phyloP scores from a whole-genome alignment of 2,888 invertebrate genomes.

The Aleiodes testaceus region DNA sequence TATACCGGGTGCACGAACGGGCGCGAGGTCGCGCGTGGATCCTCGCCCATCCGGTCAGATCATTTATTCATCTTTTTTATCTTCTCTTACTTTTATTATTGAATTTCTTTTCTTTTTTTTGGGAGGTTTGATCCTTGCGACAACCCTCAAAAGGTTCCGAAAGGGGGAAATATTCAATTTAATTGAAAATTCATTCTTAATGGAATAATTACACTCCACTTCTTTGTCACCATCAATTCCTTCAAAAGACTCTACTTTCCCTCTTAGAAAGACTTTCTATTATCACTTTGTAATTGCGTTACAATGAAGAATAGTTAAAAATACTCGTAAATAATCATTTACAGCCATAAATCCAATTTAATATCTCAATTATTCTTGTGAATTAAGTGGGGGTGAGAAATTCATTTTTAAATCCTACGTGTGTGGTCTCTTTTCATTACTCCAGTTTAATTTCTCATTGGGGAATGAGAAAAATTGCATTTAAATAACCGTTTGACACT shows the following conservation, averaged over 20 bases:
- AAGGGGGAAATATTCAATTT: no score
- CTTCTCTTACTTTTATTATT: constrained; percentile 21
- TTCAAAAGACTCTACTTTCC: background rate
- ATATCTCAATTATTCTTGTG: background rate
- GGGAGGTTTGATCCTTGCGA: no score
- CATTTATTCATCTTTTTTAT: constrained; percentile 35
- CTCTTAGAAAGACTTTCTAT: constrained; percentile 6
- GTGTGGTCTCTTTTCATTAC: constrained; percentile 13
- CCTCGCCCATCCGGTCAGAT: constrained; percentile 63
- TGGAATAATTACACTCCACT: background rate
- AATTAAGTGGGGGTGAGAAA: background rate
- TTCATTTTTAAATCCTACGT: background rate
- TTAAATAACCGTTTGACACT: no score
- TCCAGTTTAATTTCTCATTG: no score
- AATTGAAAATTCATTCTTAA: no score
- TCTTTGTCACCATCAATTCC: background rate
- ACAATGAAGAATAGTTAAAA: background rate
- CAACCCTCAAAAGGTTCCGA: no score
- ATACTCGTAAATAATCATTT: background rate
- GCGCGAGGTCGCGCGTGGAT: constrained; percentile 65
- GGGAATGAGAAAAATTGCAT: no score
- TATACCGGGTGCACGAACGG: constrained; percentile 56
- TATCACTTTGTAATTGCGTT: background rate
- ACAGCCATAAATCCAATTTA: constrained; percentile 10
- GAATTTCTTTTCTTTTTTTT: constrained; percentile 18